These are phyloP conservation scores for Diglossa cyanea DNA, from an alignment of 2,797 vertebrate genomes.

Conservation along the genomic window DNA sequence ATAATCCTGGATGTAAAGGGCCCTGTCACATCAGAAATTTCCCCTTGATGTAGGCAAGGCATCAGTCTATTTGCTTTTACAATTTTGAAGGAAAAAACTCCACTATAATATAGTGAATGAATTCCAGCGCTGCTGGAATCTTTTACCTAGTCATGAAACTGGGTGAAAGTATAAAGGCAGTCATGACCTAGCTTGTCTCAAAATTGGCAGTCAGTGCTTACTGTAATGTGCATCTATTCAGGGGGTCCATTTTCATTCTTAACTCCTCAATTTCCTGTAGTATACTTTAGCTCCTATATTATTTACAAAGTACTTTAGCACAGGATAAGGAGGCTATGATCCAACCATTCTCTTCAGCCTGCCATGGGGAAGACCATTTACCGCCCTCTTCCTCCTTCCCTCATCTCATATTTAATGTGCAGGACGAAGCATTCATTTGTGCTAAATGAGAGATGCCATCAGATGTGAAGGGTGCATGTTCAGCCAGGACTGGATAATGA, in stretches of 20 bases:
- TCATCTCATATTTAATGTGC: background rate
- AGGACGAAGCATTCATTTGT: background rate
- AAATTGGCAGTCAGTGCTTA: background rate
- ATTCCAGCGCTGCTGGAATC: background rate
- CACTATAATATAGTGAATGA: background rate
- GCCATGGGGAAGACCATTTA: background rate
- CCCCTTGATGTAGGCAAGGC: background rate
- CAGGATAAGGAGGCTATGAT: background rate
- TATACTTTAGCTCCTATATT: background rate
- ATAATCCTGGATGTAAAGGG: background rate
- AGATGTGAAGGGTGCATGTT: constrained; percentile 3
- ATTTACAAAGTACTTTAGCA: background rate
- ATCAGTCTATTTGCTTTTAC: background rate
- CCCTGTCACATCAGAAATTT: background rate
- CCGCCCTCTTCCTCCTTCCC: background rate
- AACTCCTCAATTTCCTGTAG: background rate
- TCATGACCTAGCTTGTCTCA: background rate
- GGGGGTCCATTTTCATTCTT: background rate
- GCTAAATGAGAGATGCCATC: constrained; percentile 40
- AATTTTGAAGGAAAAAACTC: background rate
- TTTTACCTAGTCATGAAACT: background rate
- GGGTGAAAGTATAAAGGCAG: background rate
- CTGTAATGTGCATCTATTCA: background rate
- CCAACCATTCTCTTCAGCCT: background rate
- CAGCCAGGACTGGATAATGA: constrained; percentile 24